Evolutionary conservation across 2,113 vertebrate species (phyloP).

Genomic region (Oryzias curvinotus): DNA sequence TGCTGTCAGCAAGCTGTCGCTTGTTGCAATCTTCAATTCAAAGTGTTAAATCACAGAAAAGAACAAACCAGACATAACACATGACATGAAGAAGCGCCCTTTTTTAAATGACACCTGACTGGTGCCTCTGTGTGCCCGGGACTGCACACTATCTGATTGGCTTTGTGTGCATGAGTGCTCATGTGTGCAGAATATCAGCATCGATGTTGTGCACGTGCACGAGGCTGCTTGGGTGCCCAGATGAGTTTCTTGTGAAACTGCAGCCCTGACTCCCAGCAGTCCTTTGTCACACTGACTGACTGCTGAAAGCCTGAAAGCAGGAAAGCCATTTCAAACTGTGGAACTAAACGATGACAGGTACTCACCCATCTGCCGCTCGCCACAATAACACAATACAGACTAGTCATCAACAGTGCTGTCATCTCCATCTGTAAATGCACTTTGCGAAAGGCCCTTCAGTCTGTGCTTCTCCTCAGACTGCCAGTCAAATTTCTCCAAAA

Average conservation of each 20-base stretch:
- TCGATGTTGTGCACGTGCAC: neutral
- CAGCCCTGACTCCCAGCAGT: constrained; percentile 61
- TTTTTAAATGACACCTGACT: constrained; percentile 37
- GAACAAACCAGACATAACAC: neutral
- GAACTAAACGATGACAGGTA: constrained; percentile 66
- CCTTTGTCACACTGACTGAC: constrained; percentile 69
- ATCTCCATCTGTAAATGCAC: constrained; percentile 65
- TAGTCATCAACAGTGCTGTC: constrained; percentile 57
- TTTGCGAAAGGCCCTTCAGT: constrained; percentile 27
- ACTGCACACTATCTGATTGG: constrained; percentile 39
- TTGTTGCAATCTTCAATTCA: constrained; percentile 28
- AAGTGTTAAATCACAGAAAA: constrained; percentile 12
- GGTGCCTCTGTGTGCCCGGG: constrained; percentile 19
- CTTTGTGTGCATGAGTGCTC: constrained; percentile 31
- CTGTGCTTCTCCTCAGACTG: constrained; percentile 26
- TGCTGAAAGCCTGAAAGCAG: constrained; percentile 60
- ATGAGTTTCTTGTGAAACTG: constrained; percentile 37
- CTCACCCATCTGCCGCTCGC: constrained; percentile 50
- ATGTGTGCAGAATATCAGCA: constrained; percentile 52
- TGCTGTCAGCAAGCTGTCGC: constrained; percentile 49
- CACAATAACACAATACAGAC: constrained; percentile 58
- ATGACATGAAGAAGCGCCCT: constrained; percentile 3
- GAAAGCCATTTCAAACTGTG: constrained; percentile 58
- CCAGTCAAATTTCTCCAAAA: constrained; percentile 48
- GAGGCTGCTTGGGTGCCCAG: constrained; percentile 11